Percentiles rank a stretch among this genome's conserved stretches.
phyloP scores from a whole-genome alignment of 2,113 vertebrate species.

The Perca flavescens region DNA sequence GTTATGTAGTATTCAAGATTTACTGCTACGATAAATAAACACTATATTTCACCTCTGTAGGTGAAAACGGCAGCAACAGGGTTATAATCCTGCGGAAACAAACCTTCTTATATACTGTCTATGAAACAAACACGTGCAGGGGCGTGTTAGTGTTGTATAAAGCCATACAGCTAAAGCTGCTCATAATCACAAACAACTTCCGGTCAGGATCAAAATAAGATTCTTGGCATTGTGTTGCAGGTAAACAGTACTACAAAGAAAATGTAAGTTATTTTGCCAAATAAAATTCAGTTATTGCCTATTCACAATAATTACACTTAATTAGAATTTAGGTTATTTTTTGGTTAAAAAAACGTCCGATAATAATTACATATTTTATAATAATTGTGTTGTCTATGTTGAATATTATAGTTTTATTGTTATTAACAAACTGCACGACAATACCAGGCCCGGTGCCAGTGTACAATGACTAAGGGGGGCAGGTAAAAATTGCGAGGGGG shows the following conservation, averaged over 20 bases:
- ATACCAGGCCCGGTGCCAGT: too few relatives aligned
- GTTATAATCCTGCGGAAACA: not conserved
- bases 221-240: not conserved
- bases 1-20: not conserved
- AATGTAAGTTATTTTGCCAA: too few relatives aligned
- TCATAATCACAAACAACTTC: not conserved
- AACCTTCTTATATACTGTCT: not conserved
- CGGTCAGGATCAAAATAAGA: conserved; percentile 2
- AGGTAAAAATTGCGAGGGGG: too few relatives aligned
- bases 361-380: not conserved
- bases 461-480: too few relatives aligned
- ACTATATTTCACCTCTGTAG: not conserved
- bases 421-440: too few relatives aligned
- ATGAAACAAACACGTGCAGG: not conserved
- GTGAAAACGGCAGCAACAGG: not conserved
- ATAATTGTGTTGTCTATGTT: not conserved
- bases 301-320: too few relatives aligned
- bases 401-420: not conserved
- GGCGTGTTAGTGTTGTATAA: conserved; percentile 9
- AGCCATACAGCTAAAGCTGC: not conserved
- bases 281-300: not conserved
- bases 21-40: not conserved
- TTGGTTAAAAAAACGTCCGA: not conserved
- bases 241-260: not conserved
- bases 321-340: too few relatives aligned